Evolutionary conservation across 1,140 invertebrate species (phyloP).

Genomic region (Drosophila micromelanica): DNA sequence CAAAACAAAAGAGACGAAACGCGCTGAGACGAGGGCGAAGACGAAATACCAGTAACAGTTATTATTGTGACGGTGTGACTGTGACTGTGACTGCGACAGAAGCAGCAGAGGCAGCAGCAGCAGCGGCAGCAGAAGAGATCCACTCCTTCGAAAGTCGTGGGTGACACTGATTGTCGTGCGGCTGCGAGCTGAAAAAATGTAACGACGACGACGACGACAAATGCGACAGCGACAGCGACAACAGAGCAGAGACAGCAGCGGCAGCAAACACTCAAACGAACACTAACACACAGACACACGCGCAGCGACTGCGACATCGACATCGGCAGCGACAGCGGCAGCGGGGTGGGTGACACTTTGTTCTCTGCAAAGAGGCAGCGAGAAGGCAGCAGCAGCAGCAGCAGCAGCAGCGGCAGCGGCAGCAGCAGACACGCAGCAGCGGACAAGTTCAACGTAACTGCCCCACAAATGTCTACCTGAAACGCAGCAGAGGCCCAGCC

Average conservation of each 20-base stretch:
- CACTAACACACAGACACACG: background rate
- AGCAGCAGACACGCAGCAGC: slow-evolving; percentile 54
- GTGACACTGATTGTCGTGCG: slow-evolving; percentile 82
- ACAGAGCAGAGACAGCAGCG: slow-evolving; percentile 33
- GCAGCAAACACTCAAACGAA: background rate
- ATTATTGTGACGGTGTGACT: slow-evolving; percentile 9
- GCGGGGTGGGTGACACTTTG: slow-evolving; percentile 74
- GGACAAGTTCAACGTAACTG: slow-evolving; percentile 78
- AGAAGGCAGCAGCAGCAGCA: slow-evolving; percentile 18
- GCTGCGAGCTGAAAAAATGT: slow-evolving; percentile 61
- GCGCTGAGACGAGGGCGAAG: no score
- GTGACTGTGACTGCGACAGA: slow-evolving; percentile 21
- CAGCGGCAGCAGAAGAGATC: slow-evolving; percentile 62
- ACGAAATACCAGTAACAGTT: background rate
- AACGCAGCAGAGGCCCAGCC: slow-evolving; percentile 39
- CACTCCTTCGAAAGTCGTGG: slow-evolving; percentile 79
- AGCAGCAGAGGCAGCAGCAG: slow-evolving; percentile 15
- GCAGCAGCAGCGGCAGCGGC: slow-evolving; percentile 15
- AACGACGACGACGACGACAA: slow-evolving; percentile 60
- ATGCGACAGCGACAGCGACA: slow-evolving; percentile 54
- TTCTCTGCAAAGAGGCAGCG: slow-evolving; percentile 26
- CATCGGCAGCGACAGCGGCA: background rate
- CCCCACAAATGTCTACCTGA: slow-evolving; percentile 67
- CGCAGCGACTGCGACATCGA: background rate
- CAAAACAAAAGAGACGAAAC: slow-evolving; percentile 7